phyloP scores from a whole-genome alignment of 1,140 invertebrate species.

The Hyles euphorbiae region DNA sequence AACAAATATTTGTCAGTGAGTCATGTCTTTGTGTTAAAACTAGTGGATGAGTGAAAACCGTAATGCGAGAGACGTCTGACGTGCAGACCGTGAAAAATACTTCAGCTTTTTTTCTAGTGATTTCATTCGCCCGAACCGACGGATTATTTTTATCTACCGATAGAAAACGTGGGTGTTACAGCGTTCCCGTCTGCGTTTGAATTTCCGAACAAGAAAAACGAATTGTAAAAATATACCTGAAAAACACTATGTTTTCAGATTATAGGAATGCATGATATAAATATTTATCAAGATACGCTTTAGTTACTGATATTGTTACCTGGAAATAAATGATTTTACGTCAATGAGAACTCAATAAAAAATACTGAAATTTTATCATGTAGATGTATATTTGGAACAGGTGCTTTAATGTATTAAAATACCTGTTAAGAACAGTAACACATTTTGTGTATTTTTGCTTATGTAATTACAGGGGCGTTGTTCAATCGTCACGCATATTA shows the following conservation, averaged over 20 bases:
- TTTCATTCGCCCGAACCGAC: constrained; percentile 18
- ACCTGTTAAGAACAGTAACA: neutral
- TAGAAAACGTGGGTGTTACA: constrained; percentile 21
- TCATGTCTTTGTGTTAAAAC: constrained; percentile 50
- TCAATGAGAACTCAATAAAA: neutral
- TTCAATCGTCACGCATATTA: neutral
- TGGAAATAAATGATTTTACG: constrained; percentile 1
- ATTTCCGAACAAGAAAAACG: constrained; percentile 19
- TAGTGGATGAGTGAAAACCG: constrained; percentile 21
- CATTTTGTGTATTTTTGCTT: neutral
- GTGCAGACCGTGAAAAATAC: constrained; percentile 16
- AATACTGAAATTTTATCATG: neutral
- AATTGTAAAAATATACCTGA: constrained; percentile 15
- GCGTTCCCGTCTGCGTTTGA: constrained; percentile 17
- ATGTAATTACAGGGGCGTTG: neutral
- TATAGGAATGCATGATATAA: neutral
- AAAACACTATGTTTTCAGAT: constrained; percentile 8
- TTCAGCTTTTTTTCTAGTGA: constrained; percentile 14
- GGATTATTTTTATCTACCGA: constrained; percentile 22
- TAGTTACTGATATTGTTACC: constrained; percentile 9
- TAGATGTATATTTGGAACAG: neutral
- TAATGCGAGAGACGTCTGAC: constrained; percentile 24
- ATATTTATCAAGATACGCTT: constrained; percentile 2
- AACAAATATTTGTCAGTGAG: constrained; percentile 52
- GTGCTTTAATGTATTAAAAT: no score